phyloP scores from a whole-genome alignment of 1,140 invertebrate species.

The Vollenhovia emeryi region DNA sequence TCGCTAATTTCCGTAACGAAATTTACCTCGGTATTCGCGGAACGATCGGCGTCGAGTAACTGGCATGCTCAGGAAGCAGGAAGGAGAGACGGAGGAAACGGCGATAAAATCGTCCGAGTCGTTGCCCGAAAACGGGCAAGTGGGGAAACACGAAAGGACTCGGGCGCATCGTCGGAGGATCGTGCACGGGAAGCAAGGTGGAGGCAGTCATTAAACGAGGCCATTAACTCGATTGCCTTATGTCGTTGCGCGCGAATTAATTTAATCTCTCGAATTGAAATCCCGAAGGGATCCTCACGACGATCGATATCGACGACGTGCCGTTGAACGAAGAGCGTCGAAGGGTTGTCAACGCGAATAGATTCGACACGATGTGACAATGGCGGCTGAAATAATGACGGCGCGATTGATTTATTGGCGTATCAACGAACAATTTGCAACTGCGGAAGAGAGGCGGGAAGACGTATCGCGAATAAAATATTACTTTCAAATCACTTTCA shows the following conservation, averaged over 20 bases:
- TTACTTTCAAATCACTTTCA: not conserved
- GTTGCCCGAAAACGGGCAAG: constrained; percentile 77
- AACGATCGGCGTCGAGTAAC: constrained; percentile 57
- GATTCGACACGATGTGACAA: not conserved
- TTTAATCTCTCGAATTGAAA: constrained; percentile 61
- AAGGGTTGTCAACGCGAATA: not conserved
- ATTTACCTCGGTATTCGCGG: constrained; percentile 50
- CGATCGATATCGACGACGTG: not conserved
- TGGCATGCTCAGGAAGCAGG: constrained; percentile 70
- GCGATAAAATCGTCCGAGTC: constrained; percentile 78
- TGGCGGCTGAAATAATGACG: not conserved
- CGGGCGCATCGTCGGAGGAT: constrained; percentile 52
- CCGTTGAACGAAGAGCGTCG: not conserved
- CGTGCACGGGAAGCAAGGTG: constrained; percentile 57
- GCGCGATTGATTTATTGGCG: not conserved
- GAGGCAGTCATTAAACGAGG: constrained; percentile 74
- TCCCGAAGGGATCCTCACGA: not conserved
- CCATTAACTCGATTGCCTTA: constrained; percentile 72
- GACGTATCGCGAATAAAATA: not conserved
- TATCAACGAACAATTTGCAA: not conserved
- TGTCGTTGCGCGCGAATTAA: constrained; percentile 57
- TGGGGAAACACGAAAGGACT: constrained; percentile 69
- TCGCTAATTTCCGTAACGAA: constrained; percentile 70
- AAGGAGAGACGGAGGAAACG: constrained; percentile 76
- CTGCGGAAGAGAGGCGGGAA: not conserved